These are phyloP conservation scores for Ips nitidus DNA, from an alignment of 1,140 invertebrate species.

Conservation along the genomic window DNA sequence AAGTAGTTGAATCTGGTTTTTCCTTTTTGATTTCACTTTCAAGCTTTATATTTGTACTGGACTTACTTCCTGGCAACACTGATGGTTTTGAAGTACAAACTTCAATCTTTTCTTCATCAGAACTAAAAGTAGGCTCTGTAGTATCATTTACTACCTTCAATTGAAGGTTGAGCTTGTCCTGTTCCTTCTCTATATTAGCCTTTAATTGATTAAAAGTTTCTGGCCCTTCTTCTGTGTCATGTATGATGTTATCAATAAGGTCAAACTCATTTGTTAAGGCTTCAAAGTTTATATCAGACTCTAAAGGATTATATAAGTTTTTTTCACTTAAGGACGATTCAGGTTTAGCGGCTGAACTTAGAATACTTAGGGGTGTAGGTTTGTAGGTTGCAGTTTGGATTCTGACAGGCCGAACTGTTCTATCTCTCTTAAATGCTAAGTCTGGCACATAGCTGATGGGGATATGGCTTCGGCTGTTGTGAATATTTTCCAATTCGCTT, in stretches of 20 bases:
- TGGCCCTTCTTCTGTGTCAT: conserved; percentile 29
- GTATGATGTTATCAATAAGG: conserved; percentile 48
- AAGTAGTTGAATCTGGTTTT: background rate
- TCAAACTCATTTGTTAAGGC: conserved; percentile 53
- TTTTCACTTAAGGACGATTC: conserved; percentile 27
- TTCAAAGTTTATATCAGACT: conserved; percentile 48
- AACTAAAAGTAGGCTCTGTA: background rate
- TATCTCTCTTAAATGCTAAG: conserved; percentile 42
- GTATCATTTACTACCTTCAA: conserved; percentile 6
- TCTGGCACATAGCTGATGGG: conserved; percentile 52
- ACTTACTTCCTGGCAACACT: background rate
- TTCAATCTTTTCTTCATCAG: background rate
- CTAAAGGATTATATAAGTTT: conserved; percentile 39
- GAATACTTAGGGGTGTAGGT: conserved; percentile 49
- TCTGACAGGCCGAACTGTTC: conserved; percentile 37
- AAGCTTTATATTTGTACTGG: background rate
- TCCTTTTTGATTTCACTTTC: background rate
- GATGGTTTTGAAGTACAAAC: background rate
- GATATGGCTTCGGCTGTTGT: conserved; percentile 47
- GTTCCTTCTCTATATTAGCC: conserved; percentile 12
- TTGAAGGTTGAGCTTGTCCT: conserved; percentile 16
- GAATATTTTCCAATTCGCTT: conserved; percentile 47
- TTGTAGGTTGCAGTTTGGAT: conserved; percentile 48
- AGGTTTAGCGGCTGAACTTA: conserved; percentile 40
- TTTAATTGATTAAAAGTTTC: conserved; percentile 17